A percentile compares a stretch with the other conserved stretches of the same genome.
Evolutionary conservation across 2,113 vertebrate genomes (phyloP).

Genomic region (Muntiacus muntjak): DNA sequence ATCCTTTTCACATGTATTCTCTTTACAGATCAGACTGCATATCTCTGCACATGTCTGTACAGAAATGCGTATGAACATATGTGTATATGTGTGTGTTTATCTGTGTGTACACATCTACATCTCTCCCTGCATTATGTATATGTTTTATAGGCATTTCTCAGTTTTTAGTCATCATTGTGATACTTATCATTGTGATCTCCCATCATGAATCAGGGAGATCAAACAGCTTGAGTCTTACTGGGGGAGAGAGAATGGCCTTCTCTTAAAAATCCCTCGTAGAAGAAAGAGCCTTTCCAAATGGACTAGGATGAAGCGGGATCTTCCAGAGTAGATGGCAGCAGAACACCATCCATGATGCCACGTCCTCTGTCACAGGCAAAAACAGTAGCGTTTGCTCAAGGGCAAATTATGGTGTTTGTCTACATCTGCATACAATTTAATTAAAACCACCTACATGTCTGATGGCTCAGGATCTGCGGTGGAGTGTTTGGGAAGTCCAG

Average conservation of each 20-base stretch:
- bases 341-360: slow-evolving; percentile 47
- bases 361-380: slow-evolving; percentile 58
- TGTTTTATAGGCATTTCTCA: neutral
- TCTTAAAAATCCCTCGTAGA: neutral
- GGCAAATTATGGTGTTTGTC: slow-evolving; percentile 73
- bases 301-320: neutral
- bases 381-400: slow-evolving; percentile 72
- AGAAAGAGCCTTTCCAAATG: neutral
- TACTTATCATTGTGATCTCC: neutral
- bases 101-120: neutral
- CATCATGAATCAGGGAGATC: neutral
- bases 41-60: neutral
- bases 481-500: slow-evolving; percentile 73
- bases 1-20: neutral
- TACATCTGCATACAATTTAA: slow-evolving; percentile 77
- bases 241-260: neutral
- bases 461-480: slow-evolving; percentile 65
- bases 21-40: neutral
- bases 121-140: neutral
- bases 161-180: neutral
- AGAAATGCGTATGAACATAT: too few species aligned
- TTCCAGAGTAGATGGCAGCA: neutral
- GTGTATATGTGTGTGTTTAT: neutral
- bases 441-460: slow-evolving; percentile 64
- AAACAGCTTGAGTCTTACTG: neutral